A percentile compares a stretch with the other conserved stretches of the same genome.
These are phyloP conservation scores for Sarcophilus harrisii DNA, from an alignment of 2,797 vertebrate species.

Conservation along the genomic window DNA sequence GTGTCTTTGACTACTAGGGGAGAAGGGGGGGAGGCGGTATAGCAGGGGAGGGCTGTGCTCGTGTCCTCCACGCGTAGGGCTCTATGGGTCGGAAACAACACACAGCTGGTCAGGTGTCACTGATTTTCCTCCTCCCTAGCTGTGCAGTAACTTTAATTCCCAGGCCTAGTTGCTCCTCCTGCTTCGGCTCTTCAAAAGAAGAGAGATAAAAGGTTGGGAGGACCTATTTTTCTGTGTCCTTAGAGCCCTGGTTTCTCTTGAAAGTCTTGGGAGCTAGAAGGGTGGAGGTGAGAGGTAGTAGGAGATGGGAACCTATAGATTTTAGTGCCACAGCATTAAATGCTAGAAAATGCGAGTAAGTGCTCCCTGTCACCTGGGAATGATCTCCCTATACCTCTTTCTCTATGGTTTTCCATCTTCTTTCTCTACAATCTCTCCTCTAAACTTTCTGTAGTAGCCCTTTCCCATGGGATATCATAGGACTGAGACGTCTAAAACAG, in stretches of 20 bases:
- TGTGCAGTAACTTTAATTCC: background rate
- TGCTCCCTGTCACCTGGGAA: background rate
- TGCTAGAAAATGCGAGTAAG: background rate
- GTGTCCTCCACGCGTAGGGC: background rate
- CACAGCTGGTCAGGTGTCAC: slow-evolving; percentile 1
- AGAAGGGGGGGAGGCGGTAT: background rate
- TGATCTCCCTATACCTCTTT: background rate
- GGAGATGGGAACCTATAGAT: background rate
- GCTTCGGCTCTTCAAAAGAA: slow-evolving; percentile 65
- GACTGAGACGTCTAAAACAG: background rate
- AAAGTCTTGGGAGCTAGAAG: background rate
- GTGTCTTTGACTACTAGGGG: background rate
- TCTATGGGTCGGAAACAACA: background rate
- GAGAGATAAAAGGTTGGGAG: background rate
- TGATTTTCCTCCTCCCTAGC: slow-evolving; percentile 33
- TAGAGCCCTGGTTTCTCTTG: slow-evolving; percentile 26
- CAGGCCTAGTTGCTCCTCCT: slow-evolving; percentile 30
- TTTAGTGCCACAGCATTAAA: background rate
- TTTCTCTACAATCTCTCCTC: background rate
- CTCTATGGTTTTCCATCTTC: background rate
- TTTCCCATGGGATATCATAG: background rate
- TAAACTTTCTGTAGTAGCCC: background rate
- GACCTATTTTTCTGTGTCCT: background rate
- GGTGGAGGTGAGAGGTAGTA: background rate
- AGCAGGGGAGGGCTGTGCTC: background rate